Evolutionary conservation across 2,888 invertebrate species (phyloP).

Genomic region (Cephus rjabovi): DNA sequence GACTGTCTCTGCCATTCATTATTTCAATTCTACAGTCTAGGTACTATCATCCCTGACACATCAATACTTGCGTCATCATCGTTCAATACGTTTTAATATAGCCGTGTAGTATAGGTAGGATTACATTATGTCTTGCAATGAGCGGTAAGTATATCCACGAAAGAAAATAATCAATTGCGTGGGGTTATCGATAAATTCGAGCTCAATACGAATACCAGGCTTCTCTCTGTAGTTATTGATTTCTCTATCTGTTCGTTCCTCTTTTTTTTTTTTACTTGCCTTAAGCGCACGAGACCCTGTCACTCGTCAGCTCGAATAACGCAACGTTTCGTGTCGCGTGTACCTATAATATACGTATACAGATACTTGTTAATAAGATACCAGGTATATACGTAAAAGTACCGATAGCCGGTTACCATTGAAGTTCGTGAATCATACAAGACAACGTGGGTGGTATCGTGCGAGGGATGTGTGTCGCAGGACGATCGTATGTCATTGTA

Average conservation of each 20-base stretch:
- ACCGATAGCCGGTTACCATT: constrained; percentile 17
- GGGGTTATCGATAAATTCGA: background rate
- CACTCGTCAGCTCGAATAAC: background rate
- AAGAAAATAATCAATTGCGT: background rate
- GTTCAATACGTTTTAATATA: background rate
- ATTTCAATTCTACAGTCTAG: background rate
- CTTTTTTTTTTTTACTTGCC: background rate
- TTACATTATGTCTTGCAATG: background rate
- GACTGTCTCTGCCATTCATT: background rate
- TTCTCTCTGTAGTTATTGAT: background rate
- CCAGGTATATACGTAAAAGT: constrained; percentile 11
- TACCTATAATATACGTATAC: background rate
- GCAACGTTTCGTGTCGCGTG: background rate
- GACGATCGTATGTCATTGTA: constrained; percentile 6
- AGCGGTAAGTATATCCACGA: background rate
- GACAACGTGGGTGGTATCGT: constrained; percentile 16
- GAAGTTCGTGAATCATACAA: constrained; percentile 20
- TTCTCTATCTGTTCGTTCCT: background rate
- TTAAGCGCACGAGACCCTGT: background rate
- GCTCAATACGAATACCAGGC: background rate
- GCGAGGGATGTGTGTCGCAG: background rate
- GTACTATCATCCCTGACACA: background rate
- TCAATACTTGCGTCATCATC: background rate
- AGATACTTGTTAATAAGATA: constrained; percentile 4
- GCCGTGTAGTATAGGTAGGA: background rate